Conservation (phyloP, 2,113 vertebrate genomes). For the Siphamia tubifer region DNA sequence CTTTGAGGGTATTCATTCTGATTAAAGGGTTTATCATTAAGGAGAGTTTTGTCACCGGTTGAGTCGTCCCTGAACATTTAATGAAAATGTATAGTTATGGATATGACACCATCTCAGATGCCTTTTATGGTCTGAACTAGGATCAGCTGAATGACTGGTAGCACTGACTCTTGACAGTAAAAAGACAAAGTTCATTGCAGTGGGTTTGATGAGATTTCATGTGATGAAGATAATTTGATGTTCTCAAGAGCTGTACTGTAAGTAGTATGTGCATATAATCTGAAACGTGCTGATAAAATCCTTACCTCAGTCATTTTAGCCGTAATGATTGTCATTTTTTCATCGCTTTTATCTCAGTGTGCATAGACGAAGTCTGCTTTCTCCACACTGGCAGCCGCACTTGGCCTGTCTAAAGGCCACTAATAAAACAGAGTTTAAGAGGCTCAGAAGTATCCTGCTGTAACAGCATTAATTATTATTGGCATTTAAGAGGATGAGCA, state of each 20-base stretch:
- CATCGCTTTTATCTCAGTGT: slow-evolving; percentile 8
- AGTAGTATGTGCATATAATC: not conserved
- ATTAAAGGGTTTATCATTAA: slow-evolving; percentile 55
- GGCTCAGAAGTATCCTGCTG: slow-evolving; percentile 67
- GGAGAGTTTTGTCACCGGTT: slow-evolving; percentile 53
- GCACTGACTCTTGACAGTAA: slow-evolving; percentile 24
- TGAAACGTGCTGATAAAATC: not conserved
- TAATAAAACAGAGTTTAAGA: slow-evolving; percentile 71
- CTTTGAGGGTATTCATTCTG: slow-evolving; percentile 34
- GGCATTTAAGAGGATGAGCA: slow-evolving; percentile 73
- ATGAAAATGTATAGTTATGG: slow-evolving; percentile 62
- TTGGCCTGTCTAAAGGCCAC: slow-evolving; percentile 50
- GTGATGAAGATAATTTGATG: slow-evolving; percentile 29
- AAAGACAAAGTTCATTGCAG: slow-evolving; percentile 18
- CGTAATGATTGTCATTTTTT: not conserved
- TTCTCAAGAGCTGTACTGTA: not conserved
- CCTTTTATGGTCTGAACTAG: slow-evolving; percentile 37
- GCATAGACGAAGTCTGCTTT: slow-evolving; percentile 17
- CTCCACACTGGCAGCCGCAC: slow-evolving; percentile 21
- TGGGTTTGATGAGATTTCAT: slow-evolving; percentile 28
- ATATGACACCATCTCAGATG: slow-evolving; percentile 49
- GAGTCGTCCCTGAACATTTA: slow-evolving; percentile 50
- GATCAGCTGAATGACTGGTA: slow-evolving; percentile 39
- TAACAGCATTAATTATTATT: slow-evolving; percentile 79
- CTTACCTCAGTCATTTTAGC: slow-evolving; percentile 1